Conservation (phyloP, 30 jellyfish, hydroid and myxozoan species). For the Morbakka virulenta region DNA sequence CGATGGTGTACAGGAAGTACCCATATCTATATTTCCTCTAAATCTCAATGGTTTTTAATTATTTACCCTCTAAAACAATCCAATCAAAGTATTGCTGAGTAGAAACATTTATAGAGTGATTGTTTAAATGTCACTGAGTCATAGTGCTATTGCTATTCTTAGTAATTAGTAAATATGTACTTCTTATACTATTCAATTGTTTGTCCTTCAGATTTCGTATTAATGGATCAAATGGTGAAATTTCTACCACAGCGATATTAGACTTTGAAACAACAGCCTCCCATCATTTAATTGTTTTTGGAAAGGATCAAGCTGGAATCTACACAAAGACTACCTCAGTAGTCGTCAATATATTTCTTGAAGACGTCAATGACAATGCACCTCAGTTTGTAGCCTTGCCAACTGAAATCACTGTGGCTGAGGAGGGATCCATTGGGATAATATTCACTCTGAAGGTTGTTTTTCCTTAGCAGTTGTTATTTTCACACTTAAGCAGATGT, state of each 20-base stretch:
- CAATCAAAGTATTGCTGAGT: no score
- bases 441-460: constrained; percentile 43
- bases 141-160: no score
- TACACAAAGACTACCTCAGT: constrained; percentile 32
- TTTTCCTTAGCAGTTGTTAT: no score
- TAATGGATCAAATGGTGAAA: constrained; percentile 41
- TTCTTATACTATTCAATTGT: no score
- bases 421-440: constrained; percentile 16
- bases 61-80: no score
- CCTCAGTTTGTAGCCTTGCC: constrained; percentile 62
- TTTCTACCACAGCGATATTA: constrained; percentile 10
- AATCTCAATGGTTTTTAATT: no score
- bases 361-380: constrained; percentile 80
- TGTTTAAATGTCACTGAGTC: no score
- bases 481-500: no score
- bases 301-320: constrained; percentile 60
- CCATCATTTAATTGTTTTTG: constrained; percentile 45
- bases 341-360: constrained; percentile 35
- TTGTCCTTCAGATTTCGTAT: constrained; percentile 45
- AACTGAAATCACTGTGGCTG: constrained; percentile 29
- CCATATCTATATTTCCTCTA: no score
- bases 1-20: no score
- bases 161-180: no score
- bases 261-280: constrained; percentile 50
- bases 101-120: no score